Evolutionary conservation across 35 echinoderm and acorn worm genomes (phyloP).

Genomic region (Patiria miniata): DNA sequence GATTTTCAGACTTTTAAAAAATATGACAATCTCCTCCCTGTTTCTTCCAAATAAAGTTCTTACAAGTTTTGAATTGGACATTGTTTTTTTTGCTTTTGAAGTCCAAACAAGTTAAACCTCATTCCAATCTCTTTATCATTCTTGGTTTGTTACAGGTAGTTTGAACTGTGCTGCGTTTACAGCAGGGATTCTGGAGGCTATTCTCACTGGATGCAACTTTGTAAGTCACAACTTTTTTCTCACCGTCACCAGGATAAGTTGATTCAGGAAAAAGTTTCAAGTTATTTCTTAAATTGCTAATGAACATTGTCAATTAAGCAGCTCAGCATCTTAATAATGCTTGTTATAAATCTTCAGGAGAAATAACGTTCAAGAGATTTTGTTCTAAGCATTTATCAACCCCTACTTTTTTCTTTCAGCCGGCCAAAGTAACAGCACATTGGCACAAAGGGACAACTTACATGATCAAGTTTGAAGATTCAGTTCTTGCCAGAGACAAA

Average conservation of each 20-base stretch:
- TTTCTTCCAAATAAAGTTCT: too few relatives aligned
- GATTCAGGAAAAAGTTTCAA: too few relatives aligned
- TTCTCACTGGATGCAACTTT: conserved; percentile 94
- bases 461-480: conserved; percentile 99
- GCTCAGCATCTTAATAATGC: too few relatives aligned
- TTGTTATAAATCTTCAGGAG: too few relatives aligned
- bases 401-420: conserved; percentile 58
- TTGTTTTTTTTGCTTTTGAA: not conserved
- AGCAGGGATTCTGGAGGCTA: conserved; percentile 95
- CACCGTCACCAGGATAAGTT: too few relatives aligned
- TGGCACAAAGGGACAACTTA: conserved; percentile 99
- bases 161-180: conserved; percentile 99
- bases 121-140: not conserved
- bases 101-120: not conserved
- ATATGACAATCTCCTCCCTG: too few relatives aligned
- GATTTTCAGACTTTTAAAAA: too few relatives aligned
- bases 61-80: too few relatives aligned
- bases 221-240: conserved; percentile 68
- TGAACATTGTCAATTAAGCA: too few relatives aligned
- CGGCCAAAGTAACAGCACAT: conserved; percentile 96
- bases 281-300: too few relatives aligned
- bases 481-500: conserved; percentile 96
- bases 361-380: too few relatives aligned
- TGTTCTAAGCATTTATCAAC: not conserved
- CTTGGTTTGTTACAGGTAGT: conserved; percentile 76